Conservation (phyloP, 2,888 invertebrate genomes). For the Sinopyrophorus schimmeli region DNA sequence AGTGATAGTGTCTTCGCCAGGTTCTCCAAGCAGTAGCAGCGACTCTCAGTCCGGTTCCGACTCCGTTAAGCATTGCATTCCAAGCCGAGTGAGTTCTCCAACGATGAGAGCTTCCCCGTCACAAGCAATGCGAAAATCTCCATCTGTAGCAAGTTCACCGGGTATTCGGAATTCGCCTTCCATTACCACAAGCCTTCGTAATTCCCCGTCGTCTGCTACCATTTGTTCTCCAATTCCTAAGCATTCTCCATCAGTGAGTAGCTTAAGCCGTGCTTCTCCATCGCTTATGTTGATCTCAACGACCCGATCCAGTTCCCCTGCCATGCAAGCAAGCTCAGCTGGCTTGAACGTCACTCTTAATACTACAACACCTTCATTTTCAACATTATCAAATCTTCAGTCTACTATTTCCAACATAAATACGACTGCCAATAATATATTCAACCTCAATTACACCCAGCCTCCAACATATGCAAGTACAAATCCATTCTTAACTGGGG, state of each 20-base stretch:
- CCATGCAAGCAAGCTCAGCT: constrained; percentile 62
- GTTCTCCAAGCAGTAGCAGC: constrained; percentile 85
- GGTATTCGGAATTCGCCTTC: constrained; percentile 49
- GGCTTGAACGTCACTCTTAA: constrained; percentile 66
- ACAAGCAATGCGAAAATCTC: constrained; percentile 38
- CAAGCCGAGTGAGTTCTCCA: constrained; percentile 53
- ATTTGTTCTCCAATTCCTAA: constrained; percentile 52
- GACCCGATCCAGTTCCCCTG: constrained; percentile 51
- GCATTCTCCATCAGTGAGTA: constrained; percentile 49
- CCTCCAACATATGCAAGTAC: constrained; percentile 58
- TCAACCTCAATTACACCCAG: constrained; percentile 43
- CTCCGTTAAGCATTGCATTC: constrained; percentile 67
- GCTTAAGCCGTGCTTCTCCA: constrained; percentile 56
- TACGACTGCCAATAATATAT: constrained; percentile 47
- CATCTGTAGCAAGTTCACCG: constrained; percentile 38
- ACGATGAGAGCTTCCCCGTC: constrained; percentile 57
- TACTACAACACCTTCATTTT: constrained; percentile 51
- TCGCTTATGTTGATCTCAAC: constrained; percentile 43
- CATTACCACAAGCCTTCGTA: constrained; percentile 49
- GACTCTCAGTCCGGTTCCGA: constrained; percentile 81
- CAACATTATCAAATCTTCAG: constrained; percentile 49
- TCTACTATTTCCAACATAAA: constrained; percentile 50
- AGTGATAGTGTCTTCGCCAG: constrained; percentile 75
- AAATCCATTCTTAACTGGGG: constrained; percentile 63
- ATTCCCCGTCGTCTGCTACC: constrained; percentile 47